phyloP scores from a whole-genome alignment of 2,113 vertebrate species.

The Myrmecophaga tridactyla region DNA sequence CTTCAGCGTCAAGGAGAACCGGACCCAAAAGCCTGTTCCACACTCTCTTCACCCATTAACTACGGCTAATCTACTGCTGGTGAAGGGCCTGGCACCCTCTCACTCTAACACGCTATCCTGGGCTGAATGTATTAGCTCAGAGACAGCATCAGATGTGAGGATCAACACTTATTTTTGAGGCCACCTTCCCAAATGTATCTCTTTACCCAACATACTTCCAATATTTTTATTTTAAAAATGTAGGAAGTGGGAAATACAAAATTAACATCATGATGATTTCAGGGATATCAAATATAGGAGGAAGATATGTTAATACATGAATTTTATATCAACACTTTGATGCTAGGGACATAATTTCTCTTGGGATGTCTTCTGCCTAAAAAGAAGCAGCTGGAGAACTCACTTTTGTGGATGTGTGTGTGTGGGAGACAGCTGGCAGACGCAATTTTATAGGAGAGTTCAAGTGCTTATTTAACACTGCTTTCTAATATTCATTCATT shows the following conservation, averaged over 20 bases:
- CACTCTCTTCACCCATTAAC: not conserved
- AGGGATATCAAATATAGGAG: not conserved
- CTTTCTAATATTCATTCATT: not conserved
- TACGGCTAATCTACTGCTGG: not conserved
- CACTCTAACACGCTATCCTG: not conserved
- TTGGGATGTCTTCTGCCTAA: not conserved
- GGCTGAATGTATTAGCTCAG: not conserved
- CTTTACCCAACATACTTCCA: not conserved
- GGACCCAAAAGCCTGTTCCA: not conserved
- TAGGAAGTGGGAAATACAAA: not conserved
- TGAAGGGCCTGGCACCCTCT: not conserved
- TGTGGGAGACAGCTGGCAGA: not conserved
- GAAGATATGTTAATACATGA: not conserved
- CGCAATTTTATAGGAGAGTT: not conserved
- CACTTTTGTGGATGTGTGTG: too few relatives aligned
- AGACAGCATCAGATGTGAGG: not conserved
- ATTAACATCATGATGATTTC: not conserved
- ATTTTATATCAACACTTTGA: not conserved
- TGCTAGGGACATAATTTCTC: not conserved
- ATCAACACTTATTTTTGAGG: not conserved
- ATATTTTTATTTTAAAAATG: not conserved
- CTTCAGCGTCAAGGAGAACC: not conserved
- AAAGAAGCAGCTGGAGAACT: not conserved
- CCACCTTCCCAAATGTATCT: not conserved
- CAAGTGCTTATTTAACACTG: not conserved